A percentile compares a stretch with the other conserved stretches of the same genome.
Evolutionary conservation across 2,113 vertebrate species (phyloP).

Genomic region (Noturus placidus): DNA sequence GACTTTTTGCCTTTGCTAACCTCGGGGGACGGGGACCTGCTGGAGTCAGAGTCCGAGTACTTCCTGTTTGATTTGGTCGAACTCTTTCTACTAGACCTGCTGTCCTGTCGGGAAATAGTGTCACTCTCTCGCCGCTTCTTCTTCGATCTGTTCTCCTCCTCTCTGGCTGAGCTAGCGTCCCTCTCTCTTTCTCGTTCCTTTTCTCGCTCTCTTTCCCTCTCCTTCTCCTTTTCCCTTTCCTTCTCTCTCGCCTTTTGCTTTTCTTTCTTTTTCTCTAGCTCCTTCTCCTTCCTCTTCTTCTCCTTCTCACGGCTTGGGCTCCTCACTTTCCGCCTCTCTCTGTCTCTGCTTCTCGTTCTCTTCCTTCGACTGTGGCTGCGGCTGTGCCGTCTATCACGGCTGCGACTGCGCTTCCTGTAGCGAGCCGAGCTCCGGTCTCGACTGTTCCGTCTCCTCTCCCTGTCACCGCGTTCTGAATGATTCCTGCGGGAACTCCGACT

Average conservation of each 20-base stretch:
- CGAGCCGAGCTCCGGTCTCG: conserved; percentile 81
- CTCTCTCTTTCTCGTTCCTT: conserved; percentile 77
- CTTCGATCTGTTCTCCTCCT: conserved; percentile 85
- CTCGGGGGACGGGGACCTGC: conserved; percentile 90
- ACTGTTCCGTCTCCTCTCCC: conserved; percentile 54
- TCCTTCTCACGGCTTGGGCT: conserved; percentile 86
- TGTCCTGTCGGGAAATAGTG: conserved; percentile 84
- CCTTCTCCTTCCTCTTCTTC: conserved; percentile 86
- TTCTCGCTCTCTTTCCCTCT: conserved; percentile 87
- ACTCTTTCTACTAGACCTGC: conserved; percentile 80
- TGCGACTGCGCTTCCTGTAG: conserved; percentile 76
- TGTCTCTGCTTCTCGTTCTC: conserved; percentile 85
- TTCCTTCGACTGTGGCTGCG: conserved; percentile 82
- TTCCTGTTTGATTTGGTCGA: conserved; percentile 87
- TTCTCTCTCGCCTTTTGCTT: conserved; percentile 86
- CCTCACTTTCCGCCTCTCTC: conserved; percentile 78
- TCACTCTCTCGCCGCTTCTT: conserved; percentile 89
- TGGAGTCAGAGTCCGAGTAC: conserved; percentile 90
- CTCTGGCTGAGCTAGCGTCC: conserved; percentile 66
- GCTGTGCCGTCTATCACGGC: conserved; percentile 70
- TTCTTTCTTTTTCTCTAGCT: conserved; percentile 78
- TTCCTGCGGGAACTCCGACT: conserved; percentile 79
- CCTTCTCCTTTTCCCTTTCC: conserved; percentile 81
- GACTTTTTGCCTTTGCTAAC: conserved; percentile 97
- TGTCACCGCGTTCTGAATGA: conserved; percentile 77